phyloP scores from a whole-genome alignment of 2,888 invertebrate species.

The Apocheima hispidaria region DNA sequence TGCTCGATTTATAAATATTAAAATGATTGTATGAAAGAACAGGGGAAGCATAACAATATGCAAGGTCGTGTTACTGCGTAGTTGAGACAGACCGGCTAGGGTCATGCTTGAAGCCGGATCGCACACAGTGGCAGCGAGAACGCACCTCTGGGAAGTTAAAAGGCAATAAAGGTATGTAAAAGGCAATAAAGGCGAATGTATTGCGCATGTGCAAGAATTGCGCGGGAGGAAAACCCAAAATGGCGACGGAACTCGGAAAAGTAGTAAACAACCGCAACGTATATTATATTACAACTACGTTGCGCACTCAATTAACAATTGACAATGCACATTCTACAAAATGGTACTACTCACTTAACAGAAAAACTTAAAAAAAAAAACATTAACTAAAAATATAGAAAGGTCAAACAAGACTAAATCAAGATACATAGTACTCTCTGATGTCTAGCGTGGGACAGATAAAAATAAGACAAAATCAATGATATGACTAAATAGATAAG shows the following conservation, averaged over 20 bases:
- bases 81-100: slow-evolving; percentile 18
- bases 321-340: slow-evolving; percentile 1
- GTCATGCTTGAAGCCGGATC: slow-evolving; percentile 37
- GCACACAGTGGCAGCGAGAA: slow-evolving; percentile 27
- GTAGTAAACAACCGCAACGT: slow-evolving; percentile 53
- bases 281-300: slow-evolving; percentile 4
- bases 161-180: slow-evolving; percentile 24
- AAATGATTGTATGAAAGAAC: slow-evolving; percentile 37
- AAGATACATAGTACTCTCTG: no score
- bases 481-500: no score
- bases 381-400: no score
- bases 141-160: slow-evolving; percentile 19
- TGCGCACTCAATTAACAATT: not conserved
- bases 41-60: slow-evolving; percentile 36
- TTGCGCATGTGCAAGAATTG: slow-evolving; percentile 65
- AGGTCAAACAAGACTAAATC: no score
- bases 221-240: slow-evolving; percentile 52
- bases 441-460: no score
- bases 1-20: slow-evolving; percentile 37
- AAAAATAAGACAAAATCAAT: no score
- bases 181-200: slow-evolving; percentile 35
- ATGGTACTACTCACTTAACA: not conserved
- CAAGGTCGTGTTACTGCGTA: slow-evolving; percentile 50
- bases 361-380: not conserved
- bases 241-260: slow-evolving; percentile 49